A percentile compares a stretch with the other conserved stretches of the same genome.
Conservation (phyloP, 2,888 invertebrate genomes). For the Epirrhoe alternata region DNA sequence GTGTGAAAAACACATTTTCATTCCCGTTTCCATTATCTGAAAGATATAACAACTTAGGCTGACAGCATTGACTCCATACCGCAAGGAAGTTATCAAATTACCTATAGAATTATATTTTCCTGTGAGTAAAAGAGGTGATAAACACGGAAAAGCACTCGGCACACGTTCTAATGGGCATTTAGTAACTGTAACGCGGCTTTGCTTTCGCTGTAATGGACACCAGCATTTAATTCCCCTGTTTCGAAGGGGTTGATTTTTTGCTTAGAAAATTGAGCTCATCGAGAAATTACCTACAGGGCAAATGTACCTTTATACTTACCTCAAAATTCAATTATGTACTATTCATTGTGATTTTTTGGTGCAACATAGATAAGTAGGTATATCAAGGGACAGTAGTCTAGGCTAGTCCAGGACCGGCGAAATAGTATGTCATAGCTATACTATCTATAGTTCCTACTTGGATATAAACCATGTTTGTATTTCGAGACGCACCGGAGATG, state of each 20-base stretch:
- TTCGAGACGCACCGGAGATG: conserved; percentile 41
- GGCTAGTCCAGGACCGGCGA: neutral
- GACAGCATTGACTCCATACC: neutral
- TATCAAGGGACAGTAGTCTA: no score
- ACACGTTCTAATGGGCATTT: conserved; percentile 21
- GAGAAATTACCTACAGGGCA: no score
- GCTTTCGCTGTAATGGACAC: conserved; percentile 27
- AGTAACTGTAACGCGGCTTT: conserved; percentile 25
- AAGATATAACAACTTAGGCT: neutral
- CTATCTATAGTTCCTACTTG: neutral
- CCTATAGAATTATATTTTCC: conserved; percentile 7
- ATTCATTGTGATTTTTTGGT: no score
- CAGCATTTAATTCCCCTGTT: conserved; percentile 9
- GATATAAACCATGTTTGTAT: neutral
- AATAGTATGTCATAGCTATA: neutral
- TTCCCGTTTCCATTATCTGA: neutral
- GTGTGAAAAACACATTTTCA: neutral
- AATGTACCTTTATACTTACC: no score
- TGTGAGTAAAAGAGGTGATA: conserved; percentile 25
- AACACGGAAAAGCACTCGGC: conserved; percentile 34
- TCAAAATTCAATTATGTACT: no score
- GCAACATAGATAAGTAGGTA: no score
- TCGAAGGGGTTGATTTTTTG: neutral
- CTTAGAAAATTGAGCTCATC: neutral
- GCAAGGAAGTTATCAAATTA: conserved; percentile 11